phyloP scores from a whole-genome alignment of 2,888 invertebrate species.

The Anoplius nigerrimus region DNA sequence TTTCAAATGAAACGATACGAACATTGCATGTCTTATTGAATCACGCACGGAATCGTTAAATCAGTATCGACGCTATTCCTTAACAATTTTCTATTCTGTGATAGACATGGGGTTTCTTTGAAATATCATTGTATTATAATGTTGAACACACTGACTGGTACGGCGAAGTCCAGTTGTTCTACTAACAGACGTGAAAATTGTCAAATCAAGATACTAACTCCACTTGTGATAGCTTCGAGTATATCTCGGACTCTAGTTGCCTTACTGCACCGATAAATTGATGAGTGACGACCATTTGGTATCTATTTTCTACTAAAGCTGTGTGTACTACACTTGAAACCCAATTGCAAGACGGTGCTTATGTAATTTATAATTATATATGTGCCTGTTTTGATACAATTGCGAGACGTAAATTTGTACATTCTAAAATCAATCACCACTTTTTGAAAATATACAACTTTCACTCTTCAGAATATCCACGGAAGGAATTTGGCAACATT shows the following conservation, averaged over 20 bases:
- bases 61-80: neutral
- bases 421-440: slow-evolving; percentile 10
- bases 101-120: slow-evolving; percentile 33
- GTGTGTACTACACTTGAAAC: slow-evolving; percentile 51
- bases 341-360: slow-evolving; percentile 51
- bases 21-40: slow-evolving; percentile 9
- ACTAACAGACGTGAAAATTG: slow-evolving; percentile 15
- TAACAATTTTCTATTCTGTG: neutral
- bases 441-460: too few relatives aligned
- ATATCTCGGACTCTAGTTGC: slow-evolving; percentile 65
- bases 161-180: neutral
- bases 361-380: slow-evolving; percentile 44
- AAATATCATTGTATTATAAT: slow-evolving; percentile 28
- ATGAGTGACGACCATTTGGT: slow-evolving; percentile 63
- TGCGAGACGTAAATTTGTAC: slow-evolving; percentile 35
- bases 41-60: slow-evolving; percentile 11
- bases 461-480: too few relatives aligned
- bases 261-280: slow-evolving; percentile 66
- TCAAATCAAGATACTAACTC: slow-evolving; percentile 35
- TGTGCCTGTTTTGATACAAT: slow-evolving; percentile 51
- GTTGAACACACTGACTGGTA: slow-evolving; percentile 12
- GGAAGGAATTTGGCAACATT: too few relatives aligned
- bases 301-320: slow-evolving; percentile 59
- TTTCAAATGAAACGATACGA: slow-evolving; percentile 23
- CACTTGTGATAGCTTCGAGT: slow-evolving; percentile 62